Base-by-base conservation (phyloP, 2,888 invertebrate genomes). In the Rhagonycha fulva region DNA sequence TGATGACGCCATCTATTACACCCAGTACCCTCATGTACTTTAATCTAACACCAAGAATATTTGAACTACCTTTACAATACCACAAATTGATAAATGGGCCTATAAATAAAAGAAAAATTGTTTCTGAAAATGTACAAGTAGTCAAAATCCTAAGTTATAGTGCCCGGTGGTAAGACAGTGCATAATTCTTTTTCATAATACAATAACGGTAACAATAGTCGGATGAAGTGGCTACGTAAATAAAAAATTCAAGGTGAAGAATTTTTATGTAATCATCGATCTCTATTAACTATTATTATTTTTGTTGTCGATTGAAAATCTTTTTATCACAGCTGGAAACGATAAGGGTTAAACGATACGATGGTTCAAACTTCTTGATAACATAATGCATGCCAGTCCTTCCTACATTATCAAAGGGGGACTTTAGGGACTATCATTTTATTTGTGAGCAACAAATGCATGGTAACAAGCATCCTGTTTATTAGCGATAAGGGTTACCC, bases 1-100 rank as follows among this genome's bases (percentile, higher is more conserved):
- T 28, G 19, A 74, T 74, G 74, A 74, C 74, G 74, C 47, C 74
- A 74, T 70, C 74, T 28, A 26, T n/a, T 70, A 66, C 70, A 74
- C 74, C 74, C 74, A 74, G 23, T 30, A 70, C 74, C 70, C 70
- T 70, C 74, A 69, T 74, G 60, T 62, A 60, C 47, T 19, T 14
- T 69, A 24, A 66, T 66, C 26, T 66, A 66, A 66, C 63, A 66
- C 23, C 63, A 26, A 66, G 26, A 23, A 26, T 66, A 63, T 63
- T 66, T 26, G 63, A 23, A 12, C 63, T 24, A 26, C 63, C 24
- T 66, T 24, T 23, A 66, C 63, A 66, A 66, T 66, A 24, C 26
- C 23, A 66, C 10, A 66, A 26, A 9, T 66, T 23, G 26, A 66
- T 66, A 66, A 66, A 66, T 66, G 12, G 63, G 2, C 1, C n/a